A percentile compares a stretch with the other conserved stretches of the same genome.
These are phyloP conservation scores for Plecotus auritus DNA, from an alignment of 2,113 vertebrate genomes.

Conservation along the genomic window DNA sequence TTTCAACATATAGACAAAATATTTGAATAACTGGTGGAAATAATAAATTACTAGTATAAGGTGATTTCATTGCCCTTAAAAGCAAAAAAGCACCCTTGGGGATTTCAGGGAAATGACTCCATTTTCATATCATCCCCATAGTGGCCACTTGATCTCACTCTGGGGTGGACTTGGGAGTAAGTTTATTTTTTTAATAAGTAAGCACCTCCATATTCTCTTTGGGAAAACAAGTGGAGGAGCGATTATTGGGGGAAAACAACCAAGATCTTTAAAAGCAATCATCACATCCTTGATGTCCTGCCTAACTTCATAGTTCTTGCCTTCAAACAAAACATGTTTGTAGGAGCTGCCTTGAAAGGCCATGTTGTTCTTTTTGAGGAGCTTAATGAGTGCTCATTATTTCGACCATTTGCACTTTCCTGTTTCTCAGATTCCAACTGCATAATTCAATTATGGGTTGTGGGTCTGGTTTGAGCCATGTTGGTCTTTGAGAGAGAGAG, in stretches of 20 bases:
- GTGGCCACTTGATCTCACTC: constrained; percentile 47
- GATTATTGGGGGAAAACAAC: not conserved
- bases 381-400: constrained; percentile 68
- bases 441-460: constrained; percentile 59
- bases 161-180: constrained; percentile 19
- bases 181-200: constrained; percentile 53
- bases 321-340: constrained; percentile 36
- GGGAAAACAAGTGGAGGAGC: constrained; percentile 37
- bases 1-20: constrained; percentile 60
- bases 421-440: constrained; percentile 66
- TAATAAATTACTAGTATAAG: constrained; percentile 69
- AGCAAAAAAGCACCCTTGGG: constrained; percentile 45
- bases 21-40: constrained; percentile 72
- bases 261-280: constrained; percentile 7
- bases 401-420: constrained; percentile 48
- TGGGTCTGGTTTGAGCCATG: constrained; percentile 12
- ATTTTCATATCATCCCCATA: constrained; percentile 60
- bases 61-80: constrained; percentile 73
- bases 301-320: constrained; percentile 38
- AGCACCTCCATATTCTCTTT: constrained; percentile 21
- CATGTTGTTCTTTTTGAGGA: constrained; percentile 52
- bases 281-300: not conserved
- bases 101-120: constrained; percentile 64
- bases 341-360: constrained; percentile 40
- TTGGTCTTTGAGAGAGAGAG: constrained; percentile 11